A percentile compares a stretch with the other conserved stretches of the same genome.
These are phyloP conservation scores for Fragum whitleyi DNA, from an alignment of 2,888 invertebrate genomes.

Conservation along the genomic window DNA sequence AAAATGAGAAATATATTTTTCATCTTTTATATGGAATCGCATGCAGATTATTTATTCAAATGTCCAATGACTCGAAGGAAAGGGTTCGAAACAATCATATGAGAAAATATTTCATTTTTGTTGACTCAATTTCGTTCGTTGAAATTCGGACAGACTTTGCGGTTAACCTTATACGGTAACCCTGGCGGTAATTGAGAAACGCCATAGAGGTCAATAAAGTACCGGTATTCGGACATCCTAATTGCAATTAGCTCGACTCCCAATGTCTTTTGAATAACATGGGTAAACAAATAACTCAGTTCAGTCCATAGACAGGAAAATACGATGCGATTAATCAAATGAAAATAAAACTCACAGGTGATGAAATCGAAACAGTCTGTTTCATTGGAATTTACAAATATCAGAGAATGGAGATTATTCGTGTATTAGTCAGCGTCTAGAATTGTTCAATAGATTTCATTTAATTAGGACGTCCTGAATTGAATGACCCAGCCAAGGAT, in stretches of 20 bases:
- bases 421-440: neutral
- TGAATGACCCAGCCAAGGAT: neutral
- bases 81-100: no score
- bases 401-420: no score
- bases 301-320: no score
- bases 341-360: no score
- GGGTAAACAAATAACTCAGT: slow-evolving; percentile 43
- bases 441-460: neutral
- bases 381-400: no score
- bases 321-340: no score
- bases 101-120: no score
- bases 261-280: slow-evolving; percentile 42
- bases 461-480: neutral
- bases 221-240: slow-evolving; percentile 50
- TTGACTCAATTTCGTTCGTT: neutral
- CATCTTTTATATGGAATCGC: no score
- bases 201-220: slow-evolving; percentile 13
- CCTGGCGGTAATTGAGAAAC: slow-evolving; percentile 1
- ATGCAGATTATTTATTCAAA: no score
- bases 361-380: no score
- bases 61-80: no score
- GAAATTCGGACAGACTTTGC: neutral
- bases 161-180: slow-evolving; percentile 24
- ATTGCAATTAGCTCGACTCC: slow-evolving; percentile 63
- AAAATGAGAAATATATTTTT: no score